Conservation (phyloP, 1,140 invertebrate species). For the Ruditapes philippinarum region DNA sequence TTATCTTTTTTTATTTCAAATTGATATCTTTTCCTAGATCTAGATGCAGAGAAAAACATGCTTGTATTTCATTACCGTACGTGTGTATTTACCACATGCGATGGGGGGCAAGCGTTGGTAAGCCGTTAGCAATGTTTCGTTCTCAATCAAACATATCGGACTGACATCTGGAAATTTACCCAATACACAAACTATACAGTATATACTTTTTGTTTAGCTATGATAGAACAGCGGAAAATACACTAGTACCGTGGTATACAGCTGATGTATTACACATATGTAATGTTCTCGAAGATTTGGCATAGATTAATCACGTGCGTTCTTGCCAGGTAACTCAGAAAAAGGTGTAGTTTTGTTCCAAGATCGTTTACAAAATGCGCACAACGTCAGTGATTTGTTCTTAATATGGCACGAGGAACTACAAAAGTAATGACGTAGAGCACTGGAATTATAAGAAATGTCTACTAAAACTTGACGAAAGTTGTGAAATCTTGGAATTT, state of each 20-base stretch:
- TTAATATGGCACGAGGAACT: conserved; percentile 59
- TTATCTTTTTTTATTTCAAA: neutral
- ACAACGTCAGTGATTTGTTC: conserved; percentile 40
- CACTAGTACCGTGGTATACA: neutral
- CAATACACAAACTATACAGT: conserved; percentile 23
- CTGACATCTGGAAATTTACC: conserved; percentile 47
- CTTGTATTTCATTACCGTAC: neutral
- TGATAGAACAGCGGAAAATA: neutral
- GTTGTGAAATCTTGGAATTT: conserved; percentile 47
- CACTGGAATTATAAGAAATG: conserved; percentile 62
- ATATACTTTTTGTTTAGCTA: conserved; percentile 1
- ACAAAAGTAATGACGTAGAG: conserved; percentile 72
- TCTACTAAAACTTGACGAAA: conserved; percentile 42
- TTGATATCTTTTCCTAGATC: neutral
- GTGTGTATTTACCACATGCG: neutral
- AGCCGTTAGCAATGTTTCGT: neutral
- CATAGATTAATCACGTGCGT: conserved; percentile 34
- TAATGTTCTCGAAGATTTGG: conserved; percentile 32
- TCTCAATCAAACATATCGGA: neutral
- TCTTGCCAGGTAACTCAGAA: conserved; percentile 19
- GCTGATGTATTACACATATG: conserved; percentile 40
- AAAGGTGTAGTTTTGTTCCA: conserved; percentile 32
- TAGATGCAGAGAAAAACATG: neutral
- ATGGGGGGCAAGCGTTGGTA: neutral
- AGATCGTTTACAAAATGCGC: conserved; percentile 34